A percentile compares a stretch with the other conserved stretches of the same genome.
phyloP scores from a whole-genome alignment of 2,797 vertebrate genomes.

The Taeniopygia guttata region DNA sequence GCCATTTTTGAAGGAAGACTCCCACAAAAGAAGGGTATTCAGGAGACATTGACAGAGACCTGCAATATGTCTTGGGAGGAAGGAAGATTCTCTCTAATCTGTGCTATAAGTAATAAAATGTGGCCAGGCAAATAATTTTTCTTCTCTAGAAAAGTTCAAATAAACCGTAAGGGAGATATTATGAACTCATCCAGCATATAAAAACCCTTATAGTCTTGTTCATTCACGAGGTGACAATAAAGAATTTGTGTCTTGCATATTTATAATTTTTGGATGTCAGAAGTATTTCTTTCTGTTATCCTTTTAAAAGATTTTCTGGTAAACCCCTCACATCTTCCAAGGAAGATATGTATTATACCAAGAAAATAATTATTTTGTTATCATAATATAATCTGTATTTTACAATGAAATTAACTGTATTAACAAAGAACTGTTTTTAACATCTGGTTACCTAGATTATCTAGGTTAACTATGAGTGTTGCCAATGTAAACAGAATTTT shows the following conservation, averaged over 20 bases:
- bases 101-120: constrained; percentile 34
- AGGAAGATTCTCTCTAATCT: constrained; percentile 7
- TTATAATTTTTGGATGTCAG: background rate
- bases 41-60: background rate
- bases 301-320: constrained; percentile 2
- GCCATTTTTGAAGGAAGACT: constrained; percentile 31
- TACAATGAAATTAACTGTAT: background rate
- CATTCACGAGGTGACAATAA: background rate
- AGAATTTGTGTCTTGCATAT: background rate
- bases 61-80: background rate
- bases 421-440: background rate
- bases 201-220: background rate
- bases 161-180: constrained; percentile 5
- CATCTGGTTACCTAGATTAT: background rate
- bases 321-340: background rate
- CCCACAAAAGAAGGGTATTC: background rate
- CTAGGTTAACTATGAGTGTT: too few relatives aligned
- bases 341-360: background rate
- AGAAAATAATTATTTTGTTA: background rate
- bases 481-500: background rate
- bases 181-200: background rate
- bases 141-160: constrained; percentile 31
- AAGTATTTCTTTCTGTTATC: constrained; percentile 8
- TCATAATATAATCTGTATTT: background rate
- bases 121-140: constrained; percentile 34